These are phyloP conservation scores for Pristiophorus japonicus DNA, from an alignment of 2,113 vertebrate genomes.

Conservation along the genomic window DNA sequence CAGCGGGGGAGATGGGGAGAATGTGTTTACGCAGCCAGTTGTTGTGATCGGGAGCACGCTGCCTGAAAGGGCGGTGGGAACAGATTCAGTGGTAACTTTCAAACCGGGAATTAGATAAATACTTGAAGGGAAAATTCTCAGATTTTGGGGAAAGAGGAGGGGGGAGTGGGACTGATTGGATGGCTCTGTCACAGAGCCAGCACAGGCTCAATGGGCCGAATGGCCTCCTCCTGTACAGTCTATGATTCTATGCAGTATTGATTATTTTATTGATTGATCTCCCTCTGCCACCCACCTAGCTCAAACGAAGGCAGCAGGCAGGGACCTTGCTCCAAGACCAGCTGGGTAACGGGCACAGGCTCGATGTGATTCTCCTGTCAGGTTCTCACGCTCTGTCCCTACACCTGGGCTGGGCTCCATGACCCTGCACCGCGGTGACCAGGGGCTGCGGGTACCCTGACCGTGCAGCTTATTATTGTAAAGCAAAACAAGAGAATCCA, in stretches of 20 bases:
- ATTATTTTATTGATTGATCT: not conserved
- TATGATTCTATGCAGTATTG: not conserved
- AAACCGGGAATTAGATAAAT: not conserved
- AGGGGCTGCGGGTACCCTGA: not conserved
- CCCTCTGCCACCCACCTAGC: not conserved
- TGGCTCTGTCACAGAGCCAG: not conserved
- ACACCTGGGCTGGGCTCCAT: not conserved
- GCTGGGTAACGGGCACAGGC: not conserved
- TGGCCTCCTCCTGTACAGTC: not conserved
- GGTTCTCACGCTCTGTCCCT: not conserved
- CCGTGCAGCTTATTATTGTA: not conserved
- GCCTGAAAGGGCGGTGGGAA: not conserved
- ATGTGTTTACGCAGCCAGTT: not conserved
- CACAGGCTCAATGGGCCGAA: not conserved
- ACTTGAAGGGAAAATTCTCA: not conserved
- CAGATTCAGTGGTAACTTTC: not conserved
- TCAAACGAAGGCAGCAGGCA: not conserved
- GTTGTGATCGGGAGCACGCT: not conserved
- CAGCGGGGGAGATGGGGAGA: not conserved
- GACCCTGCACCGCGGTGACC: not conserved
- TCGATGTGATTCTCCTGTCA: not conserved
- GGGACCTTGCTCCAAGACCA: not conserved
- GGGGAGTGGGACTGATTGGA: not conserved
- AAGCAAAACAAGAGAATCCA: not conserved
- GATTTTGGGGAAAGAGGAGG: not conserved